Evolutionary conservation across 2,888 invertebrate genomes (phyloP).

Genomic region (Drosophila putrida): DNA sequence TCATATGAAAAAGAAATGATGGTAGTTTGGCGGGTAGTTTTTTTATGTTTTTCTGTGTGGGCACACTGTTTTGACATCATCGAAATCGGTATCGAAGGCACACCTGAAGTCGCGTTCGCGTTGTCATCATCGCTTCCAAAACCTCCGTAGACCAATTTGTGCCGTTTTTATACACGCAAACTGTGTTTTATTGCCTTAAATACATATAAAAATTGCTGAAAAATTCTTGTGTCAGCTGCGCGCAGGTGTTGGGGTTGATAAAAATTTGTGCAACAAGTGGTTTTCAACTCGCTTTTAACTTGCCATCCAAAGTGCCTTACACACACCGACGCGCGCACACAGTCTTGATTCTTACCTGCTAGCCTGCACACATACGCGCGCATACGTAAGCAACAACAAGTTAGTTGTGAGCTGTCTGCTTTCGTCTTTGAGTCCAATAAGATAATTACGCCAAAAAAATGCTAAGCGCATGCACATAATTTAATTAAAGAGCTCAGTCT

Average conservation of each 20-base stretch:
- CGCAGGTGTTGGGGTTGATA: slow-evolving; percentile 21
- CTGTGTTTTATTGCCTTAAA: slow-evolving; percentile 49
- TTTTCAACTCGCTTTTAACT: slow-evolving; percentile 50
- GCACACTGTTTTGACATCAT: too few relatives aligned
- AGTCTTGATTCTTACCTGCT: slow-evolving; percentile 49
- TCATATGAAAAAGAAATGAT: too few relatives aligned
- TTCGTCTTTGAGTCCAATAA: slow-evolving; percentile 43
- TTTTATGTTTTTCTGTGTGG: too few relatives aligned
- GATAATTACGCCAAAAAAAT: slow-evolving; percentile 55
- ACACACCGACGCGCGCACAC: slow-evolving; percentile 41
- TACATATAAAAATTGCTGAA: slow-evolving; percentile 27
- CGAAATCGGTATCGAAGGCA: slow-evolving; percentile 36
- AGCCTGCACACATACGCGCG: slow-evolving; percentile 35
- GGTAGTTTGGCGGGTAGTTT: too few relatives aligned
- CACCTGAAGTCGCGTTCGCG: slow-evolving; percentile 70
- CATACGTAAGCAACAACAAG: slow-evolving; percentile 58
- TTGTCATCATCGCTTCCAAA: slow-evolving; percentile 71
- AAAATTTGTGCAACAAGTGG: slow-evolving; percentile 71
- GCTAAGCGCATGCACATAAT: slow-evolving; percentile 32
- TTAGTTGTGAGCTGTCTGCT: slow-evolving; percentile 48
- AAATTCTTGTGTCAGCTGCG: slow-evolving; percentile 26
- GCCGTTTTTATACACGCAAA: slow-evolving; percentile 50
- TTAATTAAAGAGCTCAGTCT: slow-evolving; percentile 31
- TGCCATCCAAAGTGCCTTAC: slow-evolving; percentile 61
- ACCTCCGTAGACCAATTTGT: slow-evolving; percentile 46